A percentile compares a stretch with the other conserved stretches of the same genome.
phyloP scores from a whole-genome alignment of 92 coral and sea anemone species.

The Epizoanthus stellaris region DNA sequence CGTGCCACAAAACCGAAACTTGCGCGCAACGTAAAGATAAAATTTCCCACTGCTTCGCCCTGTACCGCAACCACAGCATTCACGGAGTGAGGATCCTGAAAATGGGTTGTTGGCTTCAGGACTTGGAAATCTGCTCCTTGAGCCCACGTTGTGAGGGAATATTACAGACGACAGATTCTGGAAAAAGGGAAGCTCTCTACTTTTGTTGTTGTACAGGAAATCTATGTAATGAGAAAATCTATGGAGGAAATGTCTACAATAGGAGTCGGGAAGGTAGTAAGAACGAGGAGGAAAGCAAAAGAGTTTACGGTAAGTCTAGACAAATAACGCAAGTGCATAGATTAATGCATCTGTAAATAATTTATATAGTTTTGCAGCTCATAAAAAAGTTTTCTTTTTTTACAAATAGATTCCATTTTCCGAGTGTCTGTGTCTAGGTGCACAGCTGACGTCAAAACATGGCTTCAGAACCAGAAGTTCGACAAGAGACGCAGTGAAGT shows the following conservation, averaged over 20 bases:
- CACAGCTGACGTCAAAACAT: too few species aligned
- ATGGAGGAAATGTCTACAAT: neutral
- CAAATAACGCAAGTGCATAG: too few species aligned
- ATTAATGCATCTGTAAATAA: too few species aligned
- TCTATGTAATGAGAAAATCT: constrained; percentile 10
- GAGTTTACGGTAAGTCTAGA: neutral
- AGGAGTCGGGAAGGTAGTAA: too few species aligned
- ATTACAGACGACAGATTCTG: neutral
- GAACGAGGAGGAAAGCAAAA: neutral
- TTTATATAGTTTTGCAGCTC: too few species aligned
- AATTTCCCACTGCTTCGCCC: constrained; percentile 25
- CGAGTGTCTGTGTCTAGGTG: too few species aligned
- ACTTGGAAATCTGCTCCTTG: constrained; percentile 11
- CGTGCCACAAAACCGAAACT: neutral
- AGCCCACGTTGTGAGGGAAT: constrained; percentile 9
- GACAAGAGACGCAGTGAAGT: too few species aligned
- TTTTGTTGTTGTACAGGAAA: constrained; percentile 41
- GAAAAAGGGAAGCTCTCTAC: neutral
- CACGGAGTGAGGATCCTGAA: constrained; percentile 11
- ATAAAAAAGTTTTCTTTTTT: too few species aligned
- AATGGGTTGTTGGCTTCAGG: constrained; percentile 45
- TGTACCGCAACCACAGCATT: constrained; percentile 25
- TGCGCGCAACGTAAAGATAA: neutral
- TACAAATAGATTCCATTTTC: too few species aligned
- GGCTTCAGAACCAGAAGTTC: too few species aligned